These are phyloP conservation scores for Phodopus roborovskii DNA, from an alignment of 2,113 vertebrate genomes.

Conservation along the genomic window DNA sequence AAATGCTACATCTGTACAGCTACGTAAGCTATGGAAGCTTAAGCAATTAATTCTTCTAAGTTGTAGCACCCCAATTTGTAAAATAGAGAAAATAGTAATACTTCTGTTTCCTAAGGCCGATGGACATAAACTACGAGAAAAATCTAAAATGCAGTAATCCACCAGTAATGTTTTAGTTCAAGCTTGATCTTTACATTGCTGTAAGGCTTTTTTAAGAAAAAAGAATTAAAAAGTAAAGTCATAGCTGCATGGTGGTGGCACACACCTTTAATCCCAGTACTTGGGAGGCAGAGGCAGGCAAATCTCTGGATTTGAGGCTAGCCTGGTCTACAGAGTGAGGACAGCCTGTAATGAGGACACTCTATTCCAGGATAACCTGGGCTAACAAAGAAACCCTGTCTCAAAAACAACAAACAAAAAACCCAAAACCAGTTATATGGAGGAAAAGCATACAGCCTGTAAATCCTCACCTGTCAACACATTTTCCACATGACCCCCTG, in stretches of 20 bases:
- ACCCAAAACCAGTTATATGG: background rate
- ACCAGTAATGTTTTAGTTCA: background rate
- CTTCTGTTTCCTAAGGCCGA: background rate
- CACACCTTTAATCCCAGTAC: background rate
- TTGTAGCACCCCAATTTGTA: background rate
- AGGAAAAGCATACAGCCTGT: background rate
- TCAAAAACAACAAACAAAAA: background rate
- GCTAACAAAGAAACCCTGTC: background rate
- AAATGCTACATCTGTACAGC: background rate
- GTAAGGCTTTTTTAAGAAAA: background rate
- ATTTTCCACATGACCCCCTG: background rate
- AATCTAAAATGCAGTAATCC: background rate
- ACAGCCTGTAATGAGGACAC: background rate
- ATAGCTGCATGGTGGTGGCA: background rate
- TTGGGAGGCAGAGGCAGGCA: background rate
- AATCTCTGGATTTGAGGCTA: background rate
- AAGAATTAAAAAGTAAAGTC: background rate
- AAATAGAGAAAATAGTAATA: background rate
- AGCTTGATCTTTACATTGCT: rapidly evolving
- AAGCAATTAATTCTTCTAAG: background rate
- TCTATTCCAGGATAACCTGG: background rate
- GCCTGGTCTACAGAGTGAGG: background rate
- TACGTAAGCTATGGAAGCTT: background rate
- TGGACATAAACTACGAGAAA: background rate
- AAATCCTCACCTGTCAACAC: background rate